Base-by-base conservation (phyloP, 1,140 invertebrate genomes). In the Caenorhabditis briggsae region DNA sequence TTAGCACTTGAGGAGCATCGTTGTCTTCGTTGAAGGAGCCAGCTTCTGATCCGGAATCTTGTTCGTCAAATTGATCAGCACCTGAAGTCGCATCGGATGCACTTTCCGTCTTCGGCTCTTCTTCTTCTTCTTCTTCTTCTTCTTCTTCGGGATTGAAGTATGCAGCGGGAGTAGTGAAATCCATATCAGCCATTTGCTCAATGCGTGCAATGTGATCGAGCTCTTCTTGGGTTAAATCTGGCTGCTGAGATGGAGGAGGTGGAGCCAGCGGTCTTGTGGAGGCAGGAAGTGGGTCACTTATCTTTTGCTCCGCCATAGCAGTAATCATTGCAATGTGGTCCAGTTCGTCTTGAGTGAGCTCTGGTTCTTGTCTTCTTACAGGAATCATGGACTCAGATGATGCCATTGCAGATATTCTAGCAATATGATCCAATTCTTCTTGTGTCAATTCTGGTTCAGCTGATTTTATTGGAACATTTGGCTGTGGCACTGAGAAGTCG, bases 161-260 rank as follows among this genome's bases (percentile, higher is more conserved):
- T 20, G 55, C 53, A 46, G 46, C 16, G 25, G 48, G 48, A 25
- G 20, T 18, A 25, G 2, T 25, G 18, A 9, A 82, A 18, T 59
- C 55, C 82, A 58, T 61, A 55, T 82, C 56, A 23, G 84, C 78
- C 84, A 88, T 86, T 25, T 84, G 65, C 8, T 43, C 50, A 23
- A 88, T 82, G 41, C 84, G 86, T n/a, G 16, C 70, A 20, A 88
- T 88, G 84, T 88, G 87, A 23, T 86, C 83, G 2, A 88, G 74
- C 50, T 88, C 87, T 82, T 88, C 87, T 64, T 86, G 41, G 20
- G 55, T 88, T 5, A 88, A 59, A n/a, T 86, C 83, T 41, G 50
- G 82, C 48, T 78, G 55, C 46, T 33, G 58, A 61, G 59, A 46
- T 41, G 58, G 78, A 55, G 55, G 78, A 53, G 78, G 11, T 55